Conservation (phyloP, 2,113 vertebrate species). For the Grantiella picta region DNA sequence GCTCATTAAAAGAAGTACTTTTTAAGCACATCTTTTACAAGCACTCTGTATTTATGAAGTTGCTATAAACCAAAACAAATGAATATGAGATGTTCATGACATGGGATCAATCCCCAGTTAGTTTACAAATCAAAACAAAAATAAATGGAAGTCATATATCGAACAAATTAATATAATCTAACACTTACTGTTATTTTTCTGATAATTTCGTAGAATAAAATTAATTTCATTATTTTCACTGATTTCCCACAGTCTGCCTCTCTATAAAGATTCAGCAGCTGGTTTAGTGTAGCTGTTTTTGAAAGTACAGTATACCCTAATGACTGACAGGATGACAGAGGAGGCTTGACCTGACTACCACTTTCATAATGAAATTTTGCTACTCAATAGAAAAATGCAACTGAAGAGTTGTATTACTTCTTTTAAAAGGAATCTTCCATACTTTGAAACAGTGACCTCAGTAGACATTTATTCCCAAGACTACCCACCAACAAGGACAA, state of each 20-base stretch:
- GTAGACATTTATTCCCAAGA: not conserved
- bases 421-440: not conserved
- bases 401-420: not conserved
- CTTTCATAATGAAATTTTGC: slow-evolving; percentile 41
- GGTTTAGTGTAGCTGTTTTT: not conserved
- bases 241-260: not conserved
- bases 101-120: not conserved
- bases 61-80: not conserved
- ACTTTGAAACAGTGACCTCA: slow-evolving; percentile 13
- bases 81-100: not conserved
- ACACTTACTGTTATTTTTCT: not conserved
- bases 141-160: not conserved
- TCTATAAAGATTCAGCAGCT: not conserved
- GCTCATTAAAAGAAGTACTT: not conserved
- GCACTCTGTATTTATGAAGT: not conserved
- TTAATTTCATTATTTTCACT: not conserved
- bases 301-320: not conserved
- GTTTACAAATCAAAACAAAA: not conserved
- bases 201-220: not conserved
- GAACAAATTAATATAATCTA: not conserved
- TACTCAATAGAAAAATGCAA: slow-evolving; percentile 30
- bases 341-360: slow-evolving; percentile 27
- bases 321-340: slow-evolving; percentile 41
- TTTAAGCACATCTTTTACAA: not conserved
- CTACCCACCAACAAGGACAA: not conserved